phyloP scores from a whole-genome alignment of 2,113 vertebrate species.

The Rhagologus leucostigma region DNA sequence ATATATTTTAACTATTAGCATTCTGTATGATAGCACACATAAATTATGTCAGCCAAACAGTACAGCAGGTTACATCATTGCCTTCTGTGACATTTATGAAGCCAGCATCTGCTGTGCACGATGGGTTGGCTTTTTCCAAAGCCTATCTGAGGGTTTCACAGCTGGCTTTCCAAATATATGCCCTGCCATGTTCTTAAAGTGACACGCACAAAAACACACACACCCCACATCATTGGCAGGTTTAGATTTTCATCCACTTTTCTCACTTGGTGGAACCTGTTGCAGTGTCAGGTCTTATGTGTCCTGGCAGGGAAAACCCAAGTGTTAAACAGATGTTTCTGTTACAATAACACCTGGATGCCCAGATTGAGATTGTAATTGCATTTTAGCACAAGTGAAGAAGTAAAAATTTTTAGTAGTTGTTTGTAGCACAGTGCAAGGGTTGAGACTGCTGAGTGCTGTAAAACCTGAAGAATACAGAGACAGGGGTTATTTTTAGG shows the following conservation, averaged over 20 bases:
- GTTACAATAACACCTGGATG: neutral
- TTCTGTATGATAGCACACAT: conserved; percentile 15
- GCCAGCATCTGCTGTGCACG: conserved; percentile 48
- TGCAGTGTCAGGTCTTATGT: neutral
- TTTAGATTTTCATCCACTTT: neutral
- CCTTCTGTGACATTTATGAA: conserved; percentile 61
- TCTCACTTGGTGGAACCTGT: neutral
- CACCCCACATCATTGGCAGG: accelerated
- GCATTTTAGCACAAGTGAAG: neutral
- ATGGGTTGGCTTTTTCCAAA: conserved; percentile 31
- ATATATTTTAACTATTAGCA: neutral
- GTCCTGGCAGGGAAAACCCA: neutral
- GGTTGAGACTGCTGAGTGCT: neutral
- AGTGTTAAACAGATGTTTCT: neutral
- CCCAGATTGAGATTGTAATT: neutral
- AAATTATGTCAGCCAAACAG: conserved; percentile 37
- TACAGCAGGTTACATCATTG: conserved; percentile 46
- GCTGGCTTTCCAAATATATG: conserved; percentile 48
- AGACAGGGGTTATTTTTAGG: neutral
- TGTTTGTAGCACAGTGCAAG: neutral
- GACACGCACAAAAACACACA: neutral
- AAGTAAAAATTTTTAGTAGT: neutral
- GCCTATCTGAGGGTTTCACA: conserved; percentile 25
- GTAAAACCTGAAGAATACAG: neutral
- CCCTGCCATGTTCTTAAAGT: conserved; percentile 32